Percentiles rank a stretch among this genome's conserved stretches.
phyloP scores from a whole-genome alignment of 1,140 invertebrate genomes.

The Anthonomus grandis region DNA sequence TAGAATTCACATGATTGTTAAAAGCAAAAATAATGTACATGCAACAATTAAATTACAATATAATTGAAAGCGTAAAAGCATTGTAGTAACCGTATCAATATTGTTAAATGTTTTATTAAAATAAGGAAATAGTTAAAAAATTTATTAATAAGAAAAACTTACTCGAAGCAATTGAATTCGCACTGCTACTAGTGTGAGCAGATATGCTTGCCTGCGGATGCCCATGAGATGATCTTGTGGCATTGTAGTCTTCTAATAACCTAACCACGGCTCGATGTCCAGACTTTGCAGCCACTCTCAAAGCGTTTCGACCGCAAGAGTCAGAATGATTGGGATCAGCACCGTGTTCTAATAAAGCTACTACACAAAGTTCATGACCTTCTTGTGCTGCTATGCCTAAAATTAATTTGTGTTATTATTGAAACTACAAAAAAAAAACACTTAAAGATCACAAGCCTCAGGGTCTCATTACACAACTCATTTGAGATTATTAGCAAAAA shows the following conservation, averaged over 20 bases:
- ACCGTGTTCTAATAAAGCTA: slow-evolving; percentile 79
- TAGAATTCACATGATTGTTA: neutral
- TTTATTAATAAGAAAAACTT: slow-evolving; percentile 15
- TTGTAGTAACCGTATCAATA: too few relatives aligned
- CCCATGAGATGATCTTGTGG: slow-evolving; percentile 33
- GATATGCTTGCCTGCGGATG: slow-evolving; percentile 30
- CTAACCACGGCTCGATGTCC: slow-evolving; percentile 69
- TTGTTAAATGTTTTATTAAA: too few relatives aligned
- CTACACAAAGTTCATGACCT: slow-evolving; percentile 88
- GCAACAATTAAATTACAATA: neutral
- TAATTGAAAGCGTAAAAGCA: neutral
- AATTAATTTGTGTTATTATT: too few relatives aligned
- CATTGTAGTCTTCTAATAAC: slow-evolving; percentile 59
- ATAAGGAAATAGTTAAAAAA: neutral
- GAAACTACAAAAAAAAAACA: too few relatives aligned
- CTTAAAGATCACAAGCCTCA: too few relatives aligned
- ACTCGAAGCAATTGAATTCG: slow-evolving; percentile 60
- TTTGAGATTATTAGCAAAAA: too few relatives aligned
- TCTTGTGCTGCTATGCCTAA: slow-evolving; percentile 79
- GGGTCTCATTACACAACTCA: too few relatives aligned
- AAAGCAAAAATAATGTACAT: neutral
- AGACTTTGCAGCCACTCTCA: slow-evolving; percentile 74
- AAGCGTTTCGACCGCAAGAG: slow-evolving; percentile 79
- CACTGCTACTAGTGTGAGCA: slow-evolving; percentile 54
- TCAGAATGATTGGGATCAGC: slow-evolving; percentile 92